Evolutionary conservation across 2,888 invertebrate species (phyloP).

Genomic region (Chironomus riparius): DNA sequence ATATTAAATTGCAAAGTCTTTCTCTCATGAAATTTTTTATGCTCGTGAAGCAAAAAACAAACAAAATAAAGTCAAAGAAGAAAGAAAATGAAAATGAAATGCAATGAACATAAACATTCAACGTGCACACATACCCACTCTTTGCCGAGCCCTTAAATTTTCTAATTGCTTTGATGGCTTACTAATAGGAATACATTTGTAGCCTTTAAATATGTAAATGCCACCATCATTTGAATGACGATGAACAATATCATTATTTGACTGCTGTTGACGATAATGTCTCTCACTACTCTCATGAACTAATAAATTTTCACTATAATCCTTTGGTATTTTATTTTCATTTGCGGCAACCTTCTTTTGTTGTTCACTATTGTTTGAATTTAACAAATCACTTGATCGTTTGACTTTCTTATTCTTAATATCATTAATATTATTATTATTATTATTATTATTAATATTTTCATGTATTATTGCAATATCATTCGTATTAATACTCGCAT

Average conservation of each 20-base stretch:
- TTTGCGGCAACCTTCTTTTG: background rate
- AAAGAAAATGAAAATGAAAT: background rate
- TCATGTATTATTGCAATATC: background rate
- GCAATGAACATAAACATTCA: background rate
- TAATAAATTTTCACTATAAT: background rate
- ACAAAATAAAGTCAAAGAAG: background rate
- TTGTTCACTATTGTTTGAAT: background rate
- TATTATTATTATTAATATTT: background rate
- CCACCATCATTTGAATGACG: background rate
- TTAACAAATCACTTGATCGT: background rate
- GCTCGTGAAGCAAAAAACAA: too few relatives aligned
- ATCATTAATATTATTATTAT: background rate
- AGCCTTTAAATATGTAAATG: conserved; percentile 19
- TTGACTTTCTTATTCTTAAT: background rate
- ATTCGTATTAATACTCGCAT: background rate
- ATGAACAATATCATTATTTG: background rate
- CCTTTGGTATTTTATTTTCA: conserved; percentile 7
- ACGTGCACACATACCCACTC: conserved; percentile 5
- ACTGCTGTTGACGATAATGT: conserved; percentile 5
- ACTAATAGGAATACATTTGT: conserved; percentile 20
- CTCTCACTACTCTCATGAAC: background rate
- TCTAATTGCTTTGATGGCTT: conserved; percentile 13
- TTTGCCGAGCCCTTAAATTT: background rate
- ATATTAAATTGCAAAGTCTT: too few relatives aligned
- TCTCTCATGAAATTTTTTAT: too few relatives aligned